These are phyloP conservation scores for Vireo griseus DNA, from an alignment of 2,797 vertebrate genomes.

Conservation along the genomic window DNA sequence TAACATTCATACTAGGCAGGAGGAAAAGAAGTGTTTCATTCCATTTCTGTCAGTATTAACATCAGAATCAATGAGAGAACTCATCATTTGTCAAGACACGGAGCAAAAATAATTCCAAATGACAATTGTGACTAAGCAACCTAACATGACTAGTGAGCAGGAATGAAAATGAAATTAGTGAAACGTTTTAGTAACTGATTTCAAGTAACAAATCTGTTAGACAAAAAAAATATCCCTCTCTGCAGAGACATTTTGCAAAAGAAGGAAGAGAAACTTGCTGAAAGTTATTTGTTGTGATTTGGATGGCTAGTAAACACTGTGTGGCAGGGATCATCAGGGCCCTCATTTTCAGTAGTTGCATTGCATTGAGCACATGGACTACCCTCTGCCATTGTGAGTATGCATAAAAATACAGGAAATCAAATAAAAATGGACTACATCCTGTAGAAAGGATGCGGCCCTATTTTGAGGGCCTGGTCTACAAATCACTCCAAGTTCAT, in stretches of 20 bases:
- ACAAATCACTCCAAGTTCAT: too few species aligned
- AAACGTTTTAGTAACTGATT: conserved; percentile 12
- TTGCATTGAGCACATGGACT: background rate
- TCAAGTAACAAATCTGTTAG: background rate
- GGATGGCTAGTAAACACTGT: background rate
- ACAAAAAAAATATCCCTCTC: background rate
- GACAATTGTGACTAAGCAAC: conserved; percentile 40
- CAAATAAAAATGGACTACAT: background rate
- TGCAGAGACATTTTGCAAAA: background rate
- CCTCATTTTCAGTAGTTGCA: background rate
- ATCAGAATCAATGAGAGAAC: background rate
- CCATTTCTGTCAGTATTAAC: background rate
- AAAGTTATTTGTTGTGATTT: background rate
- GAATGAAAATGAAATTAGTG: background rate
- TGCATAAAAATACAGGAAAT: background rate
- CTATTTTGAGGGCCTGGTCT: too few species aligned
- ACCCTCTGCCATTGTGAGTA: background rate
- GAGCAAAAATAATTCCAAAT: conserved; percentile 31
- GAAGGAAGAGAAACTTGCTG: background rate
- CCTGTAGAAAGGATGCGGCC: too few species aligned
- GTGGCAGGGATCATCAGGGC: background rate
- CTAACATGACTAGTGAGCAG: background rate
- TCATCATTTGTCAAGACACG: background rate
- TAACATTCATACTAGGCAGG: background rate
- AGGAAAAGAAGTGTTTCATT: background rate